These are phyloP conservation scores for Erebia palarica DNA, from an alignment of 2,888 invertebrate genomes.

Conservation along the genomic window DNA sequence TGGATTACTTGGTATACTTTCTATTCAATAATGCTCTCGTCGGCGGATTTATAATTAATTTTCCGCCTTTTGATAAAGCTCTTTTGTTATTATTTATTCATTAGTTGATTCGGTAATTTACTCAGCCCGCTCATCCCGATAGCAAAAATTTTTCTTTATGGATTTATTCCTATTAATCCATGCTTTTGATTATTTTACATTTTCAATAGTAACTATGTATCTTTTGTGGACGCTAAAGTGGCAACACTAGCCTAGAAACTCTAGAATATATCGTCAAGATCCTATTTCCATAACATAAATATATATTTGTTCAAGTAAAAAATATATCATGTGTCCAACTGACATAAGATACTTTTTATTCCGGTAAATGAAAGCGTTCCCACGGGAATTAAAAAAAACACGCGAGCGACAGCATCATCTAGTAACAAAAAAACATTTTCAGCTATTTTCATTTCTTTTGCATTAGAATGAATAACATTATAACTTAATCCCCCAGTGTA, in stretches of 20 bases:
- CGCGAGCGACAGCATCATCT: too few species aligned
- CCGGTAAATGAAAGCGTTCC: too few species aligned
- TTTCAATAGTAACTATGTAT: too few species aligned
- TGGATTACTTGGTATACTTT: constrained; percentile 1
- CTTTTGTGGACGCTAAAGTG: too few species aligned
- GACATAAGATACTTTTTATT: too few species aligned
- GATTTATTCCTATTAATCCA: not conserved
- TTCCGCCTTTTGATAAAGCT: constrained; percentile 13
- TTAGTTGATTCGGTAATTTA: constrained; percentile 12
- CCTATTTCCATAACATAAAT: too few species aligned
- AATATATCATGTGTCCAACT: too few species aligned
- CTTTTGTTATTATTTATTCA: constrained; percentile 21
- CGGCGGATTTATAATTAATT: constrained; percentile 19
- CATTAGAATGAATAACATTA: too few species aligned
- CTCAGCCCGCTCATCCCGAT: not conserved
- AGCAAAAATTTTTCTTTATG: not conserved
- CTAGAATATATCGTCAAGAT: too few species aligned
- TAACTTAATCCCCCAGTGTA: not conserved
- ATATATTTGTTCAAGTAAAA: too few species aligned
- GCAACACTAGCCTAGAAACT: too few species aligned
- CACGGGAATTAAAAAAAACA: too few species aligned
- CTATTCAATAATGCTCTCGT: constrained; percentile 15
- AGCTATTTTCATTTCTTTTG: not conserved
- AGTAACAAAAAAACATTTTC: not conserved
- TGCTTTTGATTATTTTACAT: not conserved